Conservation (phyloP, 2,113 vertebrate genomes). For the Anguilla japonica region DNA sequence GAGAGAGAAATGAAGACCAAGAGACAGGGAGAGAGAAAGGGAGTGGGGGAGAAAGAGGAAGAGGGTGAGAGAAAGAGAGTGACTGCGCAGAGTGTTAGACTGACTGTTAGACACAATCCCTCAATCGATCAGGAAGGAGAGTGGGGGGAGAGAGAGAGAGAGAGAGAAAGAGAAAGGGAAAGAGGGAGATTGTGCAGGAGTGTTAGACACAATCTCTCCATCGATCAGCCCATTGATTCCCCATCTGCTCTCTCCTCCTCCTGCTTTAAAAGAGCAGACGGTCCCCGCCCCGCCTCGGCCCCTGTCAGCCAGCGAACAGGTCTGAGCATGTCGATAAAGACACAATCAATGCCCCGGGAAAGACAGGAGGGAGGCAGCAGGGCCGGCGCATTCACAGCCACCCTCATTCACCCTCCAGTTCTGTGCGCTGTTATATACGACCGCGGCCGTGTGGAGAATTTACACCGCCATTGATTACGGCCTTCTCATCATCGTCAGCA, state of each 20-base stretch:
- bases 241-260: constrained; percentile 19
- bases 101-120: neutral
- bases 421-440: neutral
- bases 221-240: constrained; percentile 38
- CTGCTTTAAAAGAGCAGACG: constrained; percentile 13
- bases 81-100: neutral
- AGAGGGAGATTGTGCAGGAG: neutral
- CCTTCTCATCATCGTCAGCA: neutral
- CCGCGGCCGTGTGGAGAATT: neutral
- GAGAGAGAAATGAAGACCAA: neutral
- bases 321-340: neutral
- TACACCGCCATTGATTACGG: neutral
- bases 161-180: neutral
- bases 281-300: neutral
- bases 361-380: neutral
- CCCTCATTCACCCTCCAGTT: neutral
- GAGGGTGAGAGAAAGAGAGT: neutral
- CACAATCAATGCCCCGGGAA: neutral
- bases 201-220: constrained; percentile 20
- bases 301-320: neutral
- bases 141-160: neutral
- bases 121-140: neutral
- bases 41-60: neutral
- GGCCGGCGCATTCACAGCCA: neutral
- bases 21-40: neutral